phyloP scores from a whole-genome alignment of 2,888 invertebrate species.

The Pimpla rufipes region DNA sequence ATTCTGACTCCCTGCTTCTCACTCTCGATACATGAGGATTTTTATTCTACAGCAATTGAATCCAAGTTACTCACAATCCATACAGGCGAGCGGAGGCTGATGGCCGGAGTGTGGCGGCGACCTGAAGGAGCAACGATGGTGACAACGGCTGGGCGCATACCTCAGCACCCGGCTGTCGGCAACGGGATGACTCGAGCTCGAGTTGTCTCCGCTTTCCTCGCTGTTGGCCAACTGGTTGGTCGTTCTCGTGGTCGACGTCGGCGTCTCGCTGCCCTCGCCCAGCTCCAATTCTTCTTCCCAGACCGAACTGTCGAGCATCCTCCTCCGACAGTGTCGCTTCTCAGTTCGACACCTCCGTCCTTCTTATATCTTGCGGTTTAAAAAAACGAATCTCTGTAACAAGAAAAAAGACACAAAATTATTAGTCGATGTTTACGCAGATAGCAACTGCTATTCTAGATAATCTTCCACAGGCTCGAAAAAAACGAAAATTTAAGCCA shows the following conservation, averaged over 20 bases:
- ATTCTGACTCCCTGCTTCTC: too few species aligned
- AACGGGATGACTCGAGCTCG: constrained; percentile 82
- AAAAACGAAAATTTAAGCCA: not conserved
- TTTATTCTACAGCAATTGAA: not conserved
- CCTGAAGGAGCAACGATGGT: constrained; percentile 81
- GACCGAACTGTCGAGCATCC: constrained; percentile 84
- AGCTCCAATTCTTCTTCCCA: constrained; percentile 83
- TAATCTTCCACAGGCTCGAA: not conserved
- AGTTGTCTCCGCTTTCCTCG: constrained; percentile 80
- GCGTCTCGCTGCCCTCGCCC: constrained; percentile 79
- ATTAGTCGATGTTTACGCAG: not conserved
- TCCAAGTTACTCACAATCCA: constrained; percentile 81
- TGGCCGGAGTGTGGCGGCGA: constrained; percentile 82
- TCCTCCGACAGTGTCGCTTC: constrained; percentile 80
- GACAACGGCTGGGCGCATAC: constrained; percentile 84
- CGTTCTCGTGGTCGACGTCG: constrained; percentile 68
- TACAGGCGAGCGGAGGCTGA: constrained; percentile 83
- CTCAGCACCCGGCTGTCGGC: constrained; percentile 85
- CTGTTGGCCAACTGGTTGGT: constrained; percentile 76
- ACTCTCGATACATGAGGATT: not conserved
- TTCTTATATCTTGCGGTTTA: constrained; percentile 67
- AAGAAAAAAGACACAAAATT: constrained; percentile 19
- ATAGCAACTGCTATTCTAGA: not conserved
- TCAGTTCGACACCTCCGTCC: constrained; percentile 78
- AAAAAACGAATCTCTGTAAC: constrained; percentile 31